Conservation (phyloP, 2,888 invertebrate genomes). For the Atherix ibis region DNA sequence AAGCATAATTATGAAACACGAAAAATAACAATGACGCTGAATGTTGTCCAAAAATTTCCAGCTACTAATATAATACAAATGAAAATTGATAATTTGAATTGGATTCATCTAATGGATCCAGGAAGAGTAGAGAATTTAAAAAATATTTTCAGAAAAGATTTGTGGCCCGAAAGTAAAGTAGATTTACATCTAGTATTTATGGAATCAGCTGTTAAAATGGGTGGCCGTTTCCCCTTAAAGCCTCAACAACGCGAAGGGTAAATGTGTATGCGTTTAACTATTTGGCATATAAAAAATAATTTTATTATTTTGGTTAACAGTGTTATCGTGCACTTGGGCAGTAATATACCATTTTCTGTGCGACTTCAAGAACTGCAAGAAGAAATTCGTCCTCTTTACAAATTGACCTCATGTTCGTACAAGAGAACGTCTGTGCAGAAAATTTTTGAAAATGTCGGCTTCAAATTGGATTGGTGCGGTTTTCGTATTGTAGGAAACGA, state of each 20-base stretch:
- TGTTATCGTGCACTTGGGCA: constrained; percentile 67
- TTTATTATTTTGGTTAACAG: constrained; percentile 22
- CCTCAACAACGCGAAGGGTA: constrained; percentile 77
- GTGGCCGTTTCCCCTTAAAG: constrained; percentile 64
- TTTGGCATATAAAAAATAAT: not conserved
- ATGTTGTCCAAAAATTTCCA: constrained; percentile 48
- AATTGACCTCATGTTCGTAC: constrained; percentile 64
- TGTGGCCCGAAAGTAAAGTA: constrained; percentile 62
- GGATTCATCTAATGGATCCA: constrained; percentile 70
- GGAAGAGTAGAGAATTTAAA: constrained; percentile 55
- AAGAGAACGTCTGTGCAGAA: constrained; percentile 75
- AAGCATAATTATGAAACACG: constrained; percentile 62
- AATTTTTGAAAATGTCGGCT: constrained; percentile 60
- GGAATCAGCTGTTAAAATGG: constrained; percentile 70
- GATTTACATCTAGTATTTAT: constrained; percentile 71
- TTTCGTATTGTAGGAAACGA: constrained; percentile 54
- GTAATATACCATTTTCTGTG: constrained; percentile 52
- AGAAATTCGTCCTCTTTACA: constrained; percentile 67
- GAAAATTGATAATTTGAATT: constrained; percentile 79
- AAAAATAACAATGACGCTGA: constrained; percentile 43
- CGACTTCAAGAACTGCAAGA: constrained; percentile 38
- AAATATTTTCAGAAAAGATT: constrained; percentile 56
- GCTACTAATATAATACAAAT: constrained; percentile 65
- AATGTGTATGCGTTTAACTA: too few species aligned
- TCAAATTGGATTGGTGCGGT: constrained; percentile 78